Conservation (phyloP, 1,140 invertebrate genomes). For the Idris sp. region DNA sequence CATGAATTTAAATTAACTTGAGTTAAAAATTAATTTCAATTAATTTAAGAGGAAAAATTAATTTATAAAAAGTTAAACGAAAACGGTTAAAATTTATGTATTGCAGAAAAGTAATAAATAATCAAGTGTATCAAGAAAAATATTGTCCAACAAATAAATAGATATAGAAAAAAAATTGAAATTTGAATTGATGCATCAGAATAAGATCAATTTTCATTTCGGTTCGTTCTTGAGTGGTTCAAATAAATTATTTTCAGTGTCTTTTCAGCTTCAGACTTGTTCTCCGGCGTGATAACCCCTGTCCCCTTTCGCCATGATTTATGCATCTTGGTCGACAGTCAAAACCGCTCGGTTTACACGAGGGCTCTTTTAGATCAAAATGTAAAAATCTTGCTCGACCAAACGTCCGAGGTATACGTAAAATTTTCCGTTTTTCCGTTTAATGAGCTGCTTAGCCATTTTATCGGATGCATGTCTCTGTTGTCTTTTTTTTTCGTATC, state of each 20-base stretch:
- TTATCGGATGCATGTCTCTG: constrained; percentile 16
- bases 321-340: constrained; percentile 39
- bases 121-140: too few relatives aligned
- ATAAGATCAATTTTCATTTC: constrained; percentile 3
- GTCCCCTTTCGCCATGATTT: constrained; percentile 17
- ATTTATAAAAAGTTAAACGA: too few relatives aligned
- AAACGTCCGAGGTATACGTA: constrained; percentile 22
- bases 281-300: background rate
- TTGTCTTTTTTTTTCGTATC: constrained; percentile 18
- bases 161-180: too few relatives aligned
- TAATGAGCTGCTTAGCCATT: constrained; percentile 40
- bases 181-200: too few relatives aligned
- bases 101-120: too few relatives aligned
- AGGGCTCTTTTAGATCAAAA: constrained; percentile 40
- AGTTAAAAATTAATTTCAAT: too few relatives aligned
- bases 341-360: constrained; percentile 41
- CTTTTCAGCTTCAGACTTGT: constrained; percentile 30
- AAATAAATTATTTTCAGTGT: constrained; percentile 49
- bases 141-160: too few relatives aligned
- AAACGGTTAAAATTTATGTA: too few relatives aligned
- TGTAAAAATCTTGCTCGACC: constrained; percentile 32
- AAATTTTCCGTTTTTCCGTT: constrained; percentile 30
- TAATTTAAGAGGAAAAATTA: too few relatives aligned
- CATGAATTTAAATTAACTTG: too few relatives aligned
- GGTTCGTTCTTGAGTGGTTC: constrained; percentile 16